These are phyloP conservation scores for Caranx melampygus DNA, from an alignment of 2,113 vertebrate species.

Conservation along the genomic window DNA sequence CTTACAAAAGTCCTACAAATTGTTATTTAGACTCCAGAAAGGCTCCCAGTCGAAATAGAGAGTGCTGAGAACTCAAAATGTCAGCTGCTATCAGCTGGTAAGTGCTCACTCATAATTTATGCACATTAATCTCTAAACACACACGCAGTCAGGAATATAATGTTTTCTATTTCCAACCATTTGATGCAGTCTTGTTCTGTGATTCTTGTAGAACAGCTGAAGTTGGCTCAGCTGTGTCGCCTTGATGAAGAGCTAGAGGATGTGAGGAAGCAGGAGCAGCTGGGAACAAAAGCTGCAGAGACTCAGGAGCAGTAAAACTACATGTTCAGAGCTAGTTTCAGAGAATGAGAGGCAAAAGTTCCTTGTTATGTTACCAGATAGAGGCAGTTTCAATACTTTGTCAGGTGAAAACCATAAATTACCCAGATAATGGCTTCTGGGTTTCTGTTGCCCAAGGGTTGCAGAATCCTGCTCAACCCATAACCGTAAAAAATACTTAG, in stretches of 20 bases:
- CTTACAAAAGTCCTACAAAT: neutral
- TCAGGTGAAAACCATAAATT: neutral
- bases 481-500: neutral
- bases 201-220: constrained; percentile 71
- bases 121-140: neutral
- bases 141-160: neutral
- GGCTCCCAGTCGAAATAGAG: constrained; percentile 73
- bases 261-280: constrained; percentile 35
- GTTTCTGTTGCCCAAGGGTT: neutral
- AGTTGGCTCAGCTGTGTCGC: constrained; percentile 66
- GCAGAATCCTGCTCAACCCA: neutral
- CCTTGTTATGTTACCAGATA: neutral
- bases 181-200: constrained; percentile 15
- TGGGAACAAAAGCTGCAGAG: neutral
- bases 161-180: constrained; percentile 18
- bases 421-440: neutral
- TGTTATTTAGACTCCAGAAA: constrained; percentile 68
- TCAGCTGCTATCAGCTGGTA: constrained; percentile 77
- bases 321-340: neutral
- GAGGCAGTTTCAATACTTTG: neutral
- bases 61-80: constrained; percentile 63
- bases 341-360: neutral
- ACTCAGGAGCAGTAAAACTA: constrained; percentile 23
- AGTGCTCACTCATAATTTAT: constrained; percentile 3
- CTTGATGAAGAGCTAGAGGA: constrained; percentile 63